A percentile compares a stretch with the other conserved stretches of the same genome.
Conservation (phyloP, 2,113 vertebrate genomes). For the Buteo buteo region DNA sequence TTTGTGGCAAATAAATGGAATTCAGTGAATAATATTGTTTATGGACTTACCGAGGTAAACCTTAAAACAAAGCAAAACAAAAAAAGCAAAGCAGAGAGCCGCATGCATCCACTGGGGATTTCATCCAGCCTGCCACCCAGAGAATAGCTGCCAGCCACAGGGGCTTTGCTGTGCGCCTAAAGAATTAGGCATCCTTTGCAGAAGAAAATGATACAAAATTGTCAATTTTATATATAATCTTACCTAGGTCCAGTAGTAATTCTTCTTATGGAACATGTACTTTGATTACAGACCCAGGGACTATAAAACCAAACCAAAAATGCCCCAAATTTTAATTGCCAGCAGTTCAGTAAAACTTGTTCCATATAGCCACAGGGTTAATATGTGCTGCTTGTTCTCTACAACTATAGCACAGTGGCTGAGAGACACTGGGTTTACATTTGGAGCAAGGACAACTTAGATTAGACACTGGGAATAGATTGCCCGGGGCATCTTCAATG, state of each 20-base stretch:
- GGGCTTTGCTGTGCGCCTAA: neutral
- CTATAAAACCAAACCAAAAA: neutral
- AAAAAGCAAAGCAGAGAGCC: neutral
- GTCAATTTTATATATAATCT: neutral
- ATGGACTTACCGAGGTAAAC: neutral
- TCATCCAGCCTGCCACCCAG: neutral
- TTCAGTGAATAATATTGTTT: neutral
- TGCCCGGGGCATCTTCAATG: neutral
- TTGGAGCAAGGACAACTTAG: neutral
- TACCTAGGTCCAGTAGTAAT: neutral
- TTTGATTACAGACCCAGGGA: neutral
- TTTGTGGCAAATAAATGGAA: neutral
- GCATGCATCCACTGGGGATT: neutral
- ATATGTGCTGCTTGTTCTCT: neutral
- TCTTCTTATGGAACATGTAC: neutral
- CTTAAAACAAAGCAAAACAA: neutral
- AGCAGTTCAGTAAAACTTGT: neutral
- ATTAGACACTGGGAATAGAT: neutral
- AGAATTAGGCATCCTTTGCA: neutral
- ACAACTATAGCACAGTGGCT: neutral
- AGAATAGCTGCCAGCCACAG: neutral
- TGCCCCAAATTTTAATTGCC: neutral
- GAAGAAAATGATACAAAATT: neutral
- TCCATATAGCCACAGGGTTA: neutral
- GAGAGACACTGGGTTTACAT: neutral